Evolutionary conservation across 2,888 invertebrate genomes (phyloP).

Genomic region (Carterocephalus palaemon): DNA sequence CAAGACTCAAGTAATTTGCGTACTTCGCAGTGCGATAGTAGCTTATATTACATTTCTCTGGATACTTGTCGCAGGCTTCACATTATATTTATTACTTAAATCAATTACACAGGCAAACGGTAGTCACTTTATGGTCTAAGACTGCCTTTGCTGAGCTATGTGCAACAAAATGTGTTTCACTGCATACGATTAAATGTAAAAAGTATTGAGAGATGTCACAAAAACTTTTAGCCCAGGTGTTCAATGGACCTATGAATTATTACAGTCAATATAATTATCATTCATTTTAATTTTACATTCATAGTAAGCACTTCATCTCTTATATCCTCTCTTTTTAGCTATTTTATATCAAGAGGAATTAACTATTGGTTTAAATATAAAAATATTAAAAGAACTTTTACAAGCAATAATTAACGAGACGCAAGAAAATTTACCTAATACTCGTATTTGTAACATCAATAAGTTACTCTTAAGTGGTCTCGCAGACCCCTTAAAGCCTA

Average conservation of each 20-base stretch:
- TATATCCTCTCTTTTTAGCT: too few relatives aligned
- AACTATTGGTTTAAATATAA: too few relatives aligned
- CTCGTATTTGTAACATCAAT: neutral
- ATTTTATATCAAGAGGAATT: too few relatives aligned
- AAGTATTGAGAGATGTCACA: too few relatives aligned
- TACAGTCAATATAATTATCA: too few relatives aligned
- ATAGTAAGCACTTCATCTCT: too few relatives aligned
- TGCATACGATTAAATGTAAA: neutral
- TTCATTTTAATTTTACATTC: too few relatives aligned
- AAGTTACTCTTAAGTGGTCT: neutral
- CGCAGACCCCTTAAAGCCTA: constrained; percentile 13
- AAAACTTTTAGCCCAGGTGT: too few relatives aligned
- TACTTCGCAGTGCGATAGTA: constrained; percentile 3
- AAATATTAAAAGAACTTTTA: too few relatives aligned
- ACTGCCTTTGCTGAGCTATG: constrained; percentile 28
- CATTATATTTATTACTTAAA: constrained; percentile 23
- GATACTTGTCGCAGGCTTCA: too few relatives aligned
- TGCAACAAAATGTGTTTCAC: constrained; percentile 18
- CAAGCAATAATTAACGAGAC: too few relatives aligned
- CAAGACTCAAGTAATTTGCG: constrained; percentile 13
- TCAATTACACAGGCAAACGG: constrained; percentile 14
- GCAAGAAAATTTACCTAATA: neutral
- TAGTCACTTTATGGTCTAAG: constrained; percentile 19
- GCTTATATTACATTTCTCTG: constrained; percentile 11
- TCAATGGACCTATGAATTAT: too few relatives aligned